A percentile compares a stretch with the other conserved stretches of the same genome.
Conservation (phyloP, 2,888 invertebrate species). For the Aplocera efformata region DNA sequence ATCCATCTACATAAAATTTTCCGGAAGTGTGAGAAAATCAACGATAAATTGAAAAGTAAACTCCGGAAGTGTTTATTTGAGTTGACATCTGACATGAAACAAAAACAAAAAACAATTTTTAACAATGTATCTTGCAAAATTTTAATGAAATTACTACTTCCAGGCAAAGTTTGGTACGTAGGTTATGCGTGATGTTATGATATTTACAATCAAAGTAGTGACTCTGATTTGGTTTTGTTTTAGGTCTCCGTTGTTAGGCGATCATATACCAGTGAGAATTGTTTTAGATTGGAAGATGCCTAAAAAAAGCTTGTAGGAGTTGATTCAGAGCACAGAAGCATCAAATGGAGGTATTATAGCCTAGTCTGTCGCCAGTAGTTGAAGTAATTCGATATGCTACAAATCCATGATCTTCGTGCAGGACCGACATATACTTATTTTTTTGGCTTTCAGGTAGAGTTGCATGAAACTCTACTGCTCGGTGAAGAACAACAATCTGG, state of each 20-base stretch:
- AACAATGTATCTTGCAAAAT: constrained; percentile 67
- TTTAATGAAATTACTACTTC: constrained; percentile 61
- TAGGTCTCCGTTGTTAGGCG: constrained; percentile 49
- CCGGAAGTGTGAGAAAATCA: constrained; percentile 25
- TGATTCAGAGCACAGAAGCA: constrained; percentile 29
- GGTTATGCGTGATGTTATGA: constrained; percentile 12
- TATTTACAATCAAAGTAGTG: constrained; percentile 12
- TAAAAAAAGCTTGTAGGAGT: constrained; percentile 40
- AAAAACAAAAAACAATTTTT: constrained; percentile 75
- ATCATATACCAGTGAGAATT: constrained; percentile 40
- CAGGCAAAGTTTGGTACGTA: constrained; percentile 51
- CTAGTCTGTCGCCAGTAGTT: constrained; percentile 8
- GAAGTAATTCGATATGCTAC: background rate
- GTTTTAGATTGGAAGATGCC: constrained; percentile 45
- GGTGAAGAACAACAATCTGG: constrained; percentile 53
- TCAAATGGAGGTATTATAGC: constrained; percentile 63
- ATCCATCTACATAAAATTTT: too few relatives aligned
- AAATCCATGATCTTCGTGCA: too few relatives aligned
- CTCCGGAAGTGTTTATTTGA: constrained; percentile 43
- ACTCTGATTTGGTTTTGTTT: constrained; percentile 45
- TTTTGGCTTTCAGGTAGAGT: constrained; percentile 45
- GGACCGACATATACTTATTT: constrained; percentile 4
- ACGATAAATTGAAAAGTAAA: constrained; percentile 11
- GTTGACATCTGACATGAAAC: constrained; percentile 54
- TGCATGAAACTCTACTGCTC: constrained; percentile 52